A percentile compares a stretch with the other conserved stretches of the same genome.
Evolutionary conservation across 2,797 vertebrate species (phyloP).

Genomic region (Darevskia mixta): DNA sequence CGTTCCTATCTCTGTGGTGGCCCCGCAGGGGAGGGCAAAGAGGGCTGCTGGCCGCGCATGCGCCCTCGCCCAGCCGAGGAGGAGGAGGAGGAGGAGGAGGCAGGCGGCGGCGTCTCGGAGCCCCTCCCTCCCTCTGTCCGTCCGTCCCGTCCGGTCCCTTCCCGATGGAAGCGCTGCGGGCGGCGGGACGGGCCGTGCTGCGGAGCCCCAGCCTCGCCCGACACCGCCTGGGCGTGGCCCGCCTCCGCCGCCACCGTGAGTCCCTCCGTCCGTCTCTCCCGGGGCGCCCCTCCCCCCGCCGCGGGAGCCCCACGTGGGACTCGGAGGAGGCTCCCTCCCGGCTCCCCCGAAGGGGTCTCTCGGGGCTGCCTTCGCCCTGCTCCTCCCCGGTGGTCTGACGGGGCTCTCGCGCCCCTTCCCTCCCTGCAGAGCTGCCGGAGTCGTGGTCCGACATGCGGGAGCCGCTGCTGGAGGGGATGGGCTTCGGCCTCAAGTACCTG

Average conservation of each 20-base stretch:
- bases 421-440: constrained; percentile 84
- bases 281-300: too few species aligned
- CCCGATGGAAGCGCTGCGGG: constrained; percentile 89
- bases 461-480: constrained; percentile 90
- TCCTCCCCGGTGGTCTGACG: too few species aligned
- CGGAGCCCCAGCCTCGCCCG: constrained; percentile 90
- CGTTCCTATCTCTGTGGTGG: too few species aligned
- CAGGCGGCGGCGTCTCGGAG: neutral
- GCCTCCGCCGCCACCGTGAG: constrained; percentile 76
- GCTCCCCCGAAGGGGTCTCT: neutral
- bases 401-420: too few species aligned
- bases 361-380: too few species aligned
- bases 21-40: too few species aligned
- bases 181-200: constrained; percentile 90
- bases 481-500: constrained; percentile 91
- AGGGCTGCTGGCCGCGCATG: neutral
- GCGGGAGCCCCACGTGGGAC: too few species aligned
- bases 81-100: too few species aligned
- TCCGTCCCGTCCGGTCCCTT: neutral
- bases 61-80: too few species aligned
- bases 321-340: too few species aligned
- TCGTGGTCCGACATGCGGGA: constrained; percentile 92
- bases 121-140: too few species aligned
- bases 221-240: constrained; percentile 88
- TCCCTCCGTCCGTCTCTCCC: neutral